Base-by-base conservation (phyloP, 2,113 vertebrate species). In the Heterotis niloticus region DNA sequence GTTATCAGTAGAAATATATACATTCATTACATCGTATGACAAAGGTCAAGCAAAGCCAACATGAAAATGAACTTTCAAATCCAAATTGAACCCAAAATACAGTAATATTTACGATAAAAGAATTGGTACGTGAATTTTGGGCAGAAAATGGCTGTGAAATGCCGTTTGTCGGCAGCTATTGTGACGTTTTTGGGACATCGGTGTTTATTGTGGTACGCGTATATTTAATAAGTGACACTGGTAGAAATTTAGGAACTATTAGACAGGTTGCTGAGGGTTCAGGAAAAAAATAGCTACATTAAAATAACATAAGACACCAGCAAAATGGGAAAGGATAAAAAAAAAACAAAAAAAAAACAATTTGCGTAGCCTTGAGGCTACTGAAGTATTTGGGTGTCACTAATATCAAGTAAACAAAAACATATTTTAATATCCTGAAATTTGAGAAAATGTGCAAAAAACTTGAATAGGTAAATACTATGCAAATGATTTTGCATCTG, bases 61-160 rank as follows among this genome's bases (percentile, higher is more conserved):
- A 82, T 85, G 90, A 81, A 88, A 80, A 59, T 0, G 82, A 85
- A 60, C 87, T 86, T 93, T 92, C 92, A 91, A 92, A 88, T 93
- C 90, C 83, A 88, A 87, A 83, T 86, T n/a, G n/a, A 56, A n/a
- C 24, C 14, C 3, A 44, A 44, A 44, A 44, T 44, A 7, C 7
- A 7, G 34, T 44, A 44, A 44, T 44, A 44, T 44, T 44, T 44
- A 44, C 34, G 3, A 2, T 44, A 44, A 44, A 44, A 44, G 34
- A 44, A 44, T 7, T 7, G 7, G 34, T 44, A 44, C 34, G 7
- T 44, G 34, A 44, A n/a, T n/a, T n/a, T n/a, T n/a, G n/a, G n/a
- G n/a, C n/a, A n/a, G n/a, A n/a, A n/a, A n/a, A 44, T 2, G 34
- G 34, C 34, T 44, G 34, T 44, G 2, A 44, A 44, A 44, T 7